phyloP scores from a whole-genome alignment of 2,113 vertebrate species.

The Herpailurus yagouaroundi region DNA sequence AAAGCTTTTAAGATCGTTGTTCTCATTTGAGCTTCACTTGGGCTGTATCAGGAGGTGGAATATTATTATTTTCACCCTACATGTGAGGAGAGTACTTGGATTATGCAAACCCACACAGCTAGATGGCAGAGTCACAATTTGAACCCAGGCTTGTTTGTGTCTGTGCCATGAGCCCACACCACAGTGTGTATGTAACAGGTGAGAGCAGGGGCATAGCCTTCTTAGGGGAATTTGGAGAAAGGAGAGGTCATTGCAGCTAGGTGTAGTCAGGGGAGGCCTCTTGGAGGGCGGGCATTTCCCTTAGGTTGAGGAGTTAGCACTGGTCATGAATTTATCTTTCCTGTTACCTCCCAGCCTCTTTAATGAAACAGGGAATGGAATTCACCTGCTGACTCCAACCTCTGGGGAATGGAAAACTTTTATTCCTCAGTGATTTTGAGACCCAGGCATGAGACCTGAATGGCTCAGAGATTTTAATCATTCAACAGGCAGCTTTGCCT shows the following conservation, averaged over 20 bases:
- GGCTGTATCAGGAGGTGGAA: not conserved
- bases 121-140: not conserved
- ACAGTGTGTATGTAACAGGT: not conserved
- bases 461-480: conserved; percentile 63
- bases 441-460: conserved; percentile 3
- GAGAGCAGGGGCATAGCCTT: not conserved
- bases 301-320: not conserved
- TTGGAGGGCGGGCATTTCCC: not conserved
- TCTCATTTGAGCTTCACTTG: not conserved
- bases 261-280: not conserved
- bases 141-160: not conserved
- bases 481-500: conserved; percentile 61
- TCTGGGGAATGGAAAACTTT: not conserved
- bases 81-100: not conserved
- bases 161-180: not conserved
- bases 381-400: not conserved
- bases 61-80: not conserved
- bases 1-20: not conserved
- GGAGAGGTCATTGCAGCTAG: not conserved
- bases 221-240: not conserved
- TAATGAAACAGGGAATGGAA: not conserved
- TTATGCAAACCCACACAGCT: not conserved
- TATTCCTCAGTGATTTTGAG: conserved; percentile 36
- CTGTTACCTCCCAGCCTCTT: not conserved
- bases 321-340: not conserved